A percentile compares a stretch with the other conserved stretches of the same genome.
phyloP scores from a whole-genome alignment of 2,113 vertebrate species.

The Corythornis madagascariensis region DNA sequence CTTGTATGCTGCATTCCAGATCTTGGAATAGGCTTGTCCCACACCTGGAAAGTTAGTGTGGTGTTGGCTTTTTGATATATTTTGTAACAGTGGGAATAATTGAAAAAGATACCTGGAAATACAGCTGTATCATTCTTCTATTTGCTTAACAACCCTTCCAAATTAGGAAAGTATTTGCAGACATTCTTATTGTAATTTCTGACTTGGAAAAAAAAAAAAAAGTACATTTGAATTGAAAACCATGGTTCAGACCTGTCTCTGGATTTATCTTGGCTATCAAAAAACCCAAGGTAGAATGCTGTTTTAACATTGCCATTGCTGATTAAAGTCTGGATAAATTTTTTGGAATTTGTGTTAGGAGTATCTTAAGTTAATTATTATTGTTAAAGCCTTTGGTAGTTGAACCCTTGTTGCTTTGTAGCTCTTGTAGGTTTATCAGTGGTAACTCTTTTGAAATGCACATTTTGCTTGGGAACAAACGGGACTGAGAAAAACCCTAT shows the following conservation, averaged over 20 bases:
- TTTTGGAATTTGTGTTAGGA: not conserved
- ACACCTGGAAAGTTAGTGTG: not conserved
- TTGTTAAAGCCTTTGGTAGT: not conserved
- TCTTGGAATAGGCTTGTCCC: not conserved
- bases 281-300: not conserved
- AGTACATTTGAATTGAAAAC: not conserved
- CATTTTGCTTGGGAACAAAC: conserved; percentile 31
- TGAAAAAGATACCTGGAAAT: not conserved
- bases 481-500: conserved; percentile 13
- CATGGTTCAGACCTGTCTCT: not conserved
- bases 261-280: not conserved
- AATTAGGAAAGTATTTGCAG: not conserved
- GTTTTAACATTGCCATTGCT: not conserved
- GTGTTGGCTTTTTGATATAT: not conserved
- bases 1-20: not conserved
- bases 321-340: not conserved
- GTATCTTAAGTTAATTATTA: not conserved
- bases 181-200: not conserved
- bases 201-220: not conserved
- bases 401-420: not conserved
- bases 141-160: not conserved
- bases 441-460: not conserved
- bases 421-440: not conserved
- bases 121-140: not conserved
- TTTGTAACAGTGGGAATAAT: not conserved